Base-by-base conservation (phyloP, 2,113 vertebrate species). In the Dolichallabes microphthalmus region DNA sequence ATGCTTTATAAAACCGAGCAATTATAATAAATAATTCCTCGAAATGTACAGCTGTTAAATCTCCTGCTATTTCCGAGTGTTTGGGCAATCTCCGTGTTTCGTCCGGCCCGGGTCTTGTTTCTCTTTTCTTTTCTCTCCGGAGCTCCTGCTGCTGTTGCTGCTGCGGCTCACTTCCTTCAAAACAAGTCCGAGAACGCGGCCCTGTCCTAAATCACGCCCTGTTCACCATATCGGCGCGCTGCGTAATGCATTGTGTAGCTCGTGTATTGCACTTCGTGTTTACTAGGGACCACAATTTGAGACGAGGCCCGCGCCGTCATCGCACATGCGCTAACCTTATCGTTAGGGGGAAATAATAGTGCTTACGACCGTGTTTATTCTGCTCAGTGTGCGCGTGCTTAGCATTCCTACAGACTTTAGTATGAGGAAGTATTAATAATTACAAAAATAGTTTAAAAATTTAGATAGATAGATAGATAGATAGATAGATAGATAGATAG, bases 121-220 rank as follows among this genome's bases (percentile, higher is more conserved):
- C 77, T 85, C 52, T 61, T 64, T 77, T 64, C 71, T 66, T 63
- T 69, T 52, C 60, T 58, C 15, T 60, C 71, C 63, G 20, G 27
- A 52, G 45, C 45, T 45, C 45, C 45, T 45, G 45, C 45, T 45
- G 45, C 45, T 45, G 45, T 8, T 45, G 45, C 7, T 45, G 45
- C 45, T 39, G 52, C 81, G 55, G 27, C 80, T 85, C 61, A 74
- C 84, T 86, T 86, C 84, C 84, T 86, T 5, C 84, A 86, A 81
- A 86, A 86, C 84, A 86, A 86, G 84, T n/a, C 78, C 55, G 68
- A 52, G 77, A 69, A 11, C 58, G 19, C n/a, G 79, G 63, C 4
- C 10, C 2, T 17, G 78, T 80, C 22, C 60, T 8, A 64, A 80
- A 80, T 39, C 60, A 2, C 60, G 45, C 35, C 19, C 22, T 63